A percentile compares a stretch with the other conserved stretches of the same genome.
Conservation (phyloP, 1,140 invertebrate species). For the Palaemon carinicauda region DNA sequence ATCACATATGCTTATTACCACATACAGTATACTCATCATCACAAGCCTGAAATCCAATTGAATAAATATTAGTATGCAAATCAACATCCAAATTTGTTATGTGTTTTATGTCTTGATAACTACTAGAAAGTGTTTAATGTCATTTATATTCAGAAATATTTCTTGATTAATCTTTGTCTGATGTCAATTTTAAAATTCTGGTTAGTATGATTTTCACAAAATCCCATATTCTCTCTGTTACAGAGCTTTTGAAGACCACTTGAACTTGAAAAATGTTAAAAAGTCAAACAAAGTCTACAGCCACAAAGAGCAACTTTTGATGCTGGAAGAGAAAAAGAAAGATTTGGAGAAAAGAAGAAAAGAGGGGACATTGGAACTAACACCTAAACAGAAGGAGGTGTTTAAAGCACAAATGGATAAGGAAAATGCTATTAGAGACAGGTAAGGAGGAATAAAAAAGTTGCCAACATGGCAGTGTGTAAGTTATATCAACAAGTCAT, state of each 20-base stretch:
- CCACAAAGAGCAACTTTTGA: slow-evolving; percentile 89
- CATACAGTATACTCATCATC: no score
- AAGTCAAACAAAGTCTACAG: slow-evolving; percentile 96
- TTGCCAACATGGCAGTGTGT: neutral
- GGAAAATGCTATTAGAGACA: slow-evolving; percentile 75
- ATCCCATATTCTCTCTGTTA: neutral
- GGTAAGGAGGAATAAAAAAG: slow-evolving; percentile 1
- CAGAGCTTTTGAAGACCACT: slow-evolving; percentile 57
- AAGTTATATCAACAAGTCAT: neutral
- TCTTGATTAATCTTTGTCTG: neutral
- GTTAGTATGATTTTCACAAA: neutral
- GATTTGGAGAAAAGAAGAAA: slow-evolving; percentile 90
- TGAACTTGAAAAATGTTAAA: slow-evolving; percentile 81
- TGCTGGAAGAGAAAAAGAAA: slow-evolving; percentile 83
- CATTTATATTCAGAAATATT: no score
- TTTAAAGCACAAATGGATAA: slow-evolving; percentile 87
- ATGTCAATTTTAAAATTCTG: neutral
- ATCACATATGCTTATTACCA: no score
- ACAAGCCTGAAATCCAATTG: no score
- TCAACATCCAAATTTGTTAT: no score
- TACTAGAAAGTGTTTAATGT: no score
- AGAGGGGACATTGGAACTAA: slow-evolving; percentile 82
- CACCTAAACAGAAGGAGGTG: slow-evolving; percentile 92
- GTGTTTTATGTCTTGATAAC: no score
- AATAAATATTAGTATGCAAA: no score